Percentiles rank a stretch among this genome's conserved stretches.
These are phyloP conservation scores for Simalia tracyae DNA, from an alignment of 2,797 vertebrate genomes.

Conservation along the genomic window DNA sequence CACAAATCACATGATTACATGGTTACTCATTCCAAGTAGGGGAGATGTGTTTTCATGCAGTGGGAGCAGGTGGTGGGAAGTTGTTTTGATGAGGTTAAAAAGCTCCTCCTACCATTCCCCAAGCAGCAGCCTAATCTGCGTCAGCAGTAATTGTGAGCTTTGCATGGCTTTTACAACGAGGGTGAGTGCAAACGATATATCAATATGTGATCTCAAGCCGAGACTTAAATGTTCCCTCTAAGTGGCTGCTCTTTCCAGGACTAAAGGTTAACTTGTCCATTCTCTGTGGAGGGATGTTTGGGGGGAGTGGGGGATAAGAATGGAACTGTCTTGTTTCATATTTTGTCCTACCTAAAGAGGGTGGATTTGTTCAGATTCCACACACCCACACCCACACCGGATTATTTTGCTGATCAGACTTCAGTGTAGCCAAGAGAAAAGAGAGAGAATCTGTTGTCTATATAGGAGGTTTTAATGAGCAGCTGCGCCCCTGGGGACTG, in stretches of 20 bases:
- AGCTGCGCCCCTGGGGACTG: conserved; percentile 63
- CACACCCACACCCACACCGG: conserved; percentile 7
- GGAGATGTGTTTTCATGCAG: conserved; percentile 69
- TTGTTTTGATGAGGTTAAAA: conserved; percentile 80
- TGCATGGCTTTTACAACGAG: conserved; percentile 67
- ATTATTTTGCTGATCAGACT: conserved; percentile 68
- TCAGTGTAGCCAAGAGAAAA: conserved; percentile 67
- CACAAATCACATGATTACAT: conserved; percentile 21
- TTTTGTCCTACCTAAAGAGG: conserved; percentile 59
- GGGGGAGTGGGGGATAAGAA: conserved; percentile 29
- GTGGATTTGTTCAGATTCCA: conserved; percentile 53
- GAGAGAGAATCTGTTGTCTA: conserved; percentile 58
- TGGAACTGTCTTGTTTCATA: conserved; percentile 49
- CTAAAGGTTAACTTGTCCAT: conserved; percentile 63
- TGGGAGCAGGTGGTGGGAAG: conserved; percentile 80
- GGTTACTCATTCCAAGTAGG: conserved; percentile 52
- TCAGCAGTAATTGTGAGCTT: conserved; percentile 79
- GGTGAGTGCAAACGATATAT: conserved; percentile 68
- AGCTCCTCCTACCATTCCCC: conserved; percentile 76
- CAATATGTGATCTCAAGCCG: conserved; percentile 67
- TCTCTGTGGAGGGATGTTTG: conserved; percentile 50
- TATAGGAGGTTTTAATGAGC: conserved; percentile 64
- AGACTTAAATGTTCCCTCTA: conserved; percentile 66
- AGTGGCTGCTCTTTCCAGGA: conserved; percentile 70
- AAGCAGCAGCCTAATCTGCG: conserved; percentile 74